These are phyloP conservation scores for Melieria picta DNA, from an alignment of 2,888 invertebrate species.

Conservation along the genomic window DNA sequence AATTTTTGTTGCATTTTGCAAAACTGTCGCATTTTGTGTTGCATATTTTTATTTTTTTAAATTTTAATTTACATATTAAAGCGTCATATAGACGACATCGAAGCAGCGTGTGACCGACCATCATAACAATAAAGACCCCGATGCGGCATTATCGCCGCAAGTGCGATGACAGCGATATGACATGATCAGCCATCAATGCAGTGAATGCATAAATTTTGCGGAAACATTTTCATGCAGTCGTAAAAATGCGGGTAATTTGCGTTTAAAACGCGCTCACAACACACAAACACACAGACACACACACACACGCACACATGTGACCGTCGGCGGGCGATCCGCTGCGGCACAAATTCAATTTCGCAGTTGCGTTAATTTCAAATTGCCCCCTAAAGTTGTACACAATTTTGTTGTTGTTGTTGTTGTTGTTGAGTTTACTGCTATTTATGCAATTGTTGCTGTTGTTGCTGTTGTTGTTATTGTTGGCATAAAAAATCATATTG, in stretches of 20 bases:
- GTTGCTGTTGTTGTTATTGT: background rate
- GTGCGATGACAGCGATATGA: conserved; percentile 54
- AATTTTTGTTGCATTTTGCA: conserved; percentile 13
- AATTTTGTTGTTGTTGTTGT: no score
- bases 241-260: conserved; percentile 55
- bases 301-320: no score
- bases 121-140: background rate
- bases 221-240: background rate
- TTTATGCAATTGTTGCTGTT: background rate
- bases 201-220: background rate
- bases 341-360: no score
- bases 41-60: conserved; percentile 2
- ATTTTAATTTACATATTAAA: no score
- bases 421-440: background rate
- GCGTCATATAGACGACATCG: no score
- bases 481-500: conserved; percentile 19
- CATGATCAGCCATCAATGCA: conserved; percentile 43
- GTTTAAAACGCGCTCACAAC: conserved; percentile 24
- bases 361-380: no score
- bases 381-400: no score
- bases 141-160: background rate
- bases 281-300: no score
- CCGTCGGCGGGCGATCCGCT: no score
- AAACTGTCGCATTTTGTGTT: conserved; percentile 10
- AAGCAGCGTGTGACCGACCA: no score